These are phyloP conservation scores for Pandemis heparana DNA, from an alignment of 2,888 invertebrate genomes.

Conservation along the genomic window DNA sequence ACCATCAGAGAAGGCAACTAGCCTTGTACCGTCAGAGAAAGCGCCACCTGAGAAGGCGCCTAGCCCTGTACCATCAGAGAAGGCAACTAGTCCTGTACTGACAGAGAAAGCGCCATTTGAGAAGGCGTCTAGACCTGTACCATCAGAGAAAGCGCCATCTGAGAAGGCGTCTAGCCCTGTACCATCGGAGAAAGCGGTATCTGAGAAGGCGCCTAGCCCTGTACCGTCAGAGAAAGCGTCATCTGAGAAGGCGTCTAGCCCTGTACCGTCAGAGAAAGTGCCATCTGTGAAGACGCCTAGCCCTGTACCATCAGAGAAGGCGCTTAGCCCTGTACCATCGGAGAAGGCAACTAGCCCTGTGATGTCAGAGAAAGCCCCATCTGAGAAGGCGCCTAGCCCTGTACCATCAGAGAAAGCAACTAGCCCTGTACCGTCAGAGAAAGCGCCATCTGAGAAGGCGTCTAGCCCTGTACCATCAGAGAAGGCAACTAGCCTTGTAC, in stretches of 20 bases:
- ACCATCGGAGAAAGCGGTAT: not conserved
- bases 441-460: constrained; percentile 19
- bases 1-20: not conserved
- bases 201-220: not conserved
- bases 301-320: constrained; percentile 27
- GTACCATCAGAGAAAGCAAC: constrained; percentile 22
- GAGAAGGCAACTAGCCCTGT: constrained; percentile 26
- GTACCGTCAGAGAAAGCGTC: not conserved
- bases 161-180: too few species aligned
- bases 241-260: not conserved
- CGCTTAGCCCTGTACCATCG: constrained; percentile 11
- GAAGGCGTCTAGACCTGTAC: not conserved
- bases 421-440: constrained; percentile 9
- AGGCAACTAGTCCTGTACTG: constrained; percentile 3
- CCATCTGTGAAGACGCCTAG: constrained; percentile 6
- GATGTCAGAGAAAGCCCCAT: not conserved
- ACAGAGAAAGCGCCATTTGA: constrained; percentile 22
- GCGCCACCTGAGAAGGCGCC: constrained; percentile 6
- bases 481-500: constrained; percentile 20
- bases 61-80: constrained; percentile 11
- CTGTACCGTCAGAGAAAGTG: constrained; percentile 17
- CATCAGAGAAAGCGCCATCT: constrained; percentile 3
- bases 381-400: constrained; percentile 34
- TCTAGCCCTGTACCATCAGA: constrained; percentile 28
- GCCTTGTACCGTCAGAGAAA: constrained; percentile 1